Conservation (phyloP, 1,140 invertebrate species). For the Leptestheria dahalacensis region DNA sequence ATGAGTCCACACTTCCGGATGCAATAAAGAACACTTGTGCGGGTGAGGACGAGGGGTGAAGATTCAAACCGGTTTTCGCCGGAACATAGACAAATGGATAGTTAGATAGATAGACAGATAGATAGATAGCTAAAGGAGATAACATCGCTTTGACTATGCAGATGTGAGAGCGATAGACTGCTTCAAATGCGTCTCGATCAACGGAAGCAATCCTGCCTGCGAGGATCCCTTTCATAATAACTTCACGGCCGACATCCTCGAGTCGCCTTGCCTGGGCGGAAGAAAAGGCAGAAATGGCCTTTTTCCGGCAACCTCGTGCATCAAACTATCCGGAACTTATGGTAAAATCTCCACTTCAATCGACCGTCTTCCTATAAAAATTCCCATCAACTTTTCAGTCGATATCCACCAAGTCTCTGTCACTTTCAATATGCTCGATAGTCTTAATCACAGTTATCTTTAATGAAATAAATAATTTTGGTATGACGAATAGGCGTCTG, state of each 20-base stretch:
- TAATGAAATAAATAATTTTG: no score
- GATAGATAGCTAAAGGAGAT: not conserved
- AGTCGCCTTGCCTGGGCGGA: slow-evolving; percentile 83
- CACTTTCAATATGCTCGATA: no score
- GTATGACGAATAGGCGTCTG: no score
- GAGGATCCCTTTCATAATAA: slow-evolving; percentile 96
- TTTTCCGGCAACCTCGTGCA: slow-evolving; percentile 91
- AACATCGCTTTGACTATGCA: slow-evolving; percentile 9
- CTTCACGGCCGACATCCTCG: slow-evolving; percentile 60
- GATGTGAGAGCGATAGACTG: slow-evolving; percentile 61
- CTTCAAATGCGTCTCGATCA: slow-evolving; percentile 88
- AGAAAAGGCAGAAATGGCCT: slow-evolving; percentile 77
- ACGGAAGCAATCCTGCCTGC: slow-evolving; percentile 67
- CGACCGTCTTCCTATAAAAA: no score
- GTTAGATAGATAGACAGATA: not conserved
- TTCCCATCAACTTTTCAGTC: no score
- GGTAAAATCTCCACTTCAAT: slow-evolving; percentile 42
- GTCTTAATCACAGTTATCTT: no score
- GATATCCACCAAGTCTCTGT: no score
- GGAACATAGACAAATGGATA: not conserved
- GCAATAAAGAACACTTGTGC: no score
- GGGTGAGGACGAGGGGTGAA: no score
- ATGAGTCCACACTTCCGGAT: no score
- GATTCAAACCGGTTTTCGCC: no score
- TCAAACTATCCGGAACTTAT: slow-evolving; percentile 77